Base-by-base conservation (phyloP, 2,113 vertebrate genomes). In the Platysternon megacephalum region DNA sequence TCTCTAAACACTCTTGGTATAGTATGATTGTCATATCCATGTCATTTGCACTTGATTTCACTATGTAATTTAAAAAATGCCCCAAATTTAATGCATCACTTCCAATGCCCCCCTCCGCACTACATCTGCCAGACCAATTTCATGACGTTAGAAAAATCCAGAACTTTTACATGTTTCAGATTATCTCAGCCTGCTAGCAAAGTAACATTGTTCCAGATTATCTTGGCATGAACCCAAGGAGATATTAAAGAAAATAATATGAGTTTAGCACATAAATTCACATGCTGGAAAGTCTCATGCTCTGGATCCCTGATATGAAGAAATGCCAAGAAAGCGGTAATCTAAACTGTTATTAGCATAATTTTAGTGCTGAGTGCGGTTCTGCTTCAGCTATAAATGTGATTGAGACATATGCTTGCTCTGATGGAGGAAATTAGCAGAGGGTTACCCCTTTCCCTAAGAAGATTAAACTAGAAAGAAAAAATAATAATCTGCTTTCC, bases 371-470 rank as follows among this genome's bases (percentile, higher is more conserved):
- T 94, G 95, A 96, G 91, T 91, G 93, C 93, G 96, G 96, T 97
- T 97, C 94, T 97, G 97, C 94, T 96, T 93, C 93, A 96, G 86
- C 96, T 97, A 97, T 96, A 97, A 98, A 97, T 95, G 97, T 94
- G 96, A 97, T 97, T 96, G 97, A 94, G 97, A 97, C 97, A 97
- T 97, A 97, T 97, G 97, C 96, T 97, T 96, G 86, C 87, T 97
- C 93, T 97, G 94, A 97, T 97, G 97, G 93, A 97, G 93, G 96
- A 98, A 98, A 98, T 98, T 98, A 98, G 94, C 93, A 92, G 96
- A 97, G 95, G 96, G 97, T 98, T 98, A 97, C 91, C n/a, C 61
- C 93, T 97, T 96, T 90, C 91, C 61, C 84, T 97, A 96, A 98
- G 92, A 97, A 78, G 76, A 98, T 98, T 97, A 97, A 94, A 91